A percentile compares a stretch with the other conserved stretches of the same genome.
Conservation (phyloP, 2,888 invertebrate genomes). For the Tricholauxania praeusta region DNA sequence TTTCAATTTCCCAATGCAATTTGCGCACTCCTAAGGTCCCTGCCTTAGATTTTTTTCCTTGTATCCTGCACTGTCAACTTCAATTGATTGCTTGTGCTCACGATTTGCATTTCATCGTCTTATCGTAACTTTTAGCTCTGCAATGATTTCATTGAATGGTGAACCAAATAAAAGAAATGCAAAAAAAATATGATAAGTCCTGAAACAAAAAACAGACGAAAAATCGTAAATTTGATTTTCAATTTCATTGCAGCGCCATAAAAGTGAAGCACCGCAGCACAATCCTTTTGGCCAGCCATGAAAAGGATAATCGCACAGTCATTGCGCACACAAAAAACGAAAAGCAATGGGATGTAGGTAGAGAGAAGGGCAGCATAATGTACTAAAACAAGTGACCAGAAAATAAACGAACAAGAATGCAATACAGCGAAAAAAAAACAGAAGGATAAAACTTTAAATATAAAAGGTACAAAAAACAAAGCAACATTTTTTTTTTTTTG, state of each 20-base stretch:
- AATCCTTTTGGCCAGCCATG: too few species aligned
- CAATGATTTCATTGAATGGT: constrained; percentile 9
- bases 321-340: too few species aligned
- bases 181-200: not conserved
- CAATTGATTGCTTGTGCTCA: constrained; percentile 24
- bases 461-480: not conserved
- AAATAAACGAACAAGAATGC: not conserved
- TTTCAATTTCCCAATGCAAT: not conserved
- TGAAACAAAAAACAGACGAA: not conserved
- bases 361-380: not conserved
- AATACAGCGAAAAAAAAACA: not conserved
- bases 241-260: not conserved
- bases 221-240: constrained; percentile 35
- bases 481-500: too few species aligned
- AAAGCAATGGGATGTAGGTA: not conserved
- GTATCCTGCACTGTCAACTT: not conserved
- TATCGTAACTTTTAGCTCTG: not conserved
- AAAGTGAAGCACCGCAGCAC: too few species aligned
- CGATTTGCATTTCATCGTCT: constrained; percentile 27
- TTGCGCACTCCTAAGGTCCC: not conserved
- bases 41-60: not conserved
- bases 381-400: constrained; percentile 3
- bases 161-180: not conserved
- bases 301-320: too few species aligned
- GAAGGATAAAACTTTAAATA: not conserved